Percentiles rank a stretch among this genome's conserved stretches.
phyloP scores from a whole-genome alignment of 2,888 invertebrate genomes.

The Portevinia maculata region DNA sequence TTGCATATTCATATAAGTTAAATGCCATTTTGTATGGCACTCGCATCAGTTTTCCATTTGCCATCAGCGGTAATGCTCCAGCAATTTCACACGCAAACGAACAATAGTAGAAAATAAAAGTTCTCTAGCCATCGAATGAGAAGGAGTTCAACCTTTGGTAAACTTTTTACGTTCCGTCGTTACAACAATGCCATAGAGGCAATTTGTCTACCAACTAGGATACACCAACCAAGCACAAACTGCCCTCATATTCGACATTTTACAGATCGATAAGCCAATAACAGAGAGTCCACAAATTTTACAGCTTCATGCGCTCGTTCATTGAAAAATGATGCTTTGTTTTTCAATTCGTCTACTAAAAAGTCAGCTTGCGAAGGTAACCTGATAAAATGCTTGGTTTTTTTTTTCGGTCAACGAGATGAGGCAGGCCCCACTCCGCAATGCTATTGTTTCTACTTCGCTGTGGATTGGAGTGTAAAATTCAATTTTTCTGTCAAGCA shows the following conservation, averaged over 20 bases:
- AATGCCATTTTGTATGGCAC: not conserved
- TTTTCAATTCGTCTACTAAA: conserved; percentile 54
- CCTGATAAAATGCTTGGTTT: conserved; percentile 44
- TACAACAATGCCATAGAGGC: conserved; percentile 45
- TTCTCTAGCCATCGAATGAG: not conserved
- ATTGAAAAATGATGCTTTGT: conserved; percentile 68
- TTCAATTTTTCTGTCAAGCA: conserved; percentile 43
- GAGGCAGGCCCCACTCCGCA: conserved; percentile 27
- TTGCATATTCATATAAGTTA: not conserved
- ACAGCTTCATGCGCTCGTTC: conserved; percentile 62
- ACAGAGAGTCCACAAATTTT: conserved; percentile 71
- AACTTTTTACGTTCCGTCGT: conserved; percentile 23
- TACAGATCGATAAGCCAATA: conserved; percentile 68
- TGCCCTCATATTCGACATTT: conserved; percentile 44
- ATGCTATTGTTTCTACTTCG: conserved; percentile 15
- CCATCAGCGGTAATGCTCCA: conserved; percentile 10
- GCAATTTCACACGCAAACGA: conserved; percentile 7
- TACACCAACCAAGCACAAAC: not conserved
- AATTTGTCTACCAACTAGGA: conserved; percentile 39
- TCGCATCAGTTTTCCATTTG: not conserved
- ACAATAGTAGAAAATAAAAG: conserved; percentile 49
- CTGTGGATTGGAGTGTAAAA: conserved; percentile 34
- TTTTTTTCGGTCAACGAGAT: conserved; percentile 36
- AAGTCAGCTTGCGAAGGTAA: conserved; percentile 23
- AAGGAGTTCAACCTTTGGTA: not conserved